Evolutionary conservation across 2,888 invertebrate genomes (phyloP).

Genomic region (Ceratothoa steindachneri): DNA sequence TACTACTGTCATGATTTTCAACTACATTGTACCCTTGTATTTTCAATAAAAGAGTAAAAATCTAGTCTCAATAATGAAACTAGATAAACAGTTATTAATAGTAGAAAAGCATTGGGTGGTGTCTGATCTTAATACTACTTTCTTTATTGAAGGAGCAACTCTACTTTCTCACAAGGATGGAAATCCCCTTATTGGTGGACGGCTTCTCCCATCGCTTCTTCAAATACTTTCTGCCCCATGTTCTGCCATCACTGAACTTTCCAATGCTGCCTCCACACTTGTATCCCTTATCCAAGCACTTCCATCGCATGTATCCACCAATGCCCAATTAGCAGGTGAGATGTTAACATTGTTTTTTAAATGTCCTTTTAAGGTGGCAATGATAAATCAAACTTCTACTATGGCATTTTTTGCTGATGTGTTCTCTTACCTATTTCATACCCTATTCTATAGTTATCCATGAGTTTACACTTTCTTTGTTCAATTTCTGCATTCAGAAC

Average conservation of each 20-base stretch:
- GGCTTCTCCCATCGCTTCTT: constrained; percentile 25
- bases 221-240: constrained; percentile 32
- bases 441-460: too few species aligned
- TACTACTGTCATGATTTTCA: too few species aligned
- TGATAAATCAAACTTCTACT: not conserved
- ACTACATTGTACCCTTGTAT: too few species aligned
- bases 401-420: too few species aligned
- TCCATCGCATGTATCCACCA: constrained; percentile 28
- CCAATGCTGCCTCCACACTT: constrained; percentile 36
- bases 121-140: too few species aligned
- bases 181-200: constrained; percentile 36
- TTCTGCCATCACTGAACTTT: constrained; percentile 30
- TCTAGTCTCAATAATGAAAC: too few species aligned
- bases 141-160: constrained; percentile 25
- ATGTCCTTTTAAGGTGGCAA: not conserved
- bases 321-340: constrained; percentile 35
- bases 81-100: too few species aligned
- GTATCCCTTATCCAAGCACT: constrained; percentile 40
- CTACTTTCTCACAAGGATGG: constrained; percentile 35
- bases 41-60: too few species aligned
- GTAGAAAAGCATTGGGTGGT: too few species aligned
- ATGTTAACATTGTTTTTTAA: not conserved
- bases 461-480: too few species aligned
- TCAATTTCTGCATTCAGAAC: too few species aligned
- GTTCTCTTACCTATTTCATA: too few species aligned